Base-by-base conservation (phyloP, 2,888 invertebrate genomes). In the Ptilodon capucinus region DNA sequence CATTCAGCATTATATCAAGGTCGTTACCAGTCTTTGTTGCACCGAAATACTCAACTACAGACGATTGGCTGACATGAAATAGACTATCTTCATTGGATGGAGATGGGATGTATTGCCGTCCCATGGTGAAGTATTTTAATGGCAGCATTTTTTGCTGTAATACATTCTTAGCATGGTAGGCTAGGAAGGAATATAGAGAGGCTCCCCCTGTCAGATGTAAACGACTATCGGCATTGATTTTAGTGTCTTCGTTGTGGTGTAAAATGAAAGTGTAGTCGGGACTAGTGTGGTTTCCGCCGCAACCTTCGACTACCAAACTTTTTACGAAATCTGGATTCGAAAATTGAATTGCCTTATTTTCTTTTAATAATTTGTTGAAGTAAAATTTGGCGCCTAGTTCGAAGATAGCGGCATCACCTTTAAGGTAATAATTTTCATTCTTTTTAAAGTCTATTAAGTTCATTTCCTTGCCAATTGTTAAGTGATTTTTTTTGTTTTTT, bases 251-350 rank as follows among this genome's bases (percentile, higher is more conserved):
- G 47, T 92, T 91, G 51, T 93, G 89, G 57, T 93, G 85, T 30
- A 95, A 71, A 44, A 94, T 92, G 61, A 95, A 95, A 8, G 92
- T 85, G n/a, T 83, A 70, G 28, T 84, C 67, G 0, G 92, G 82
- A 61, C 94, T 86, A 2, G 92, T 86, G 35, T 93, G 92, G 68
- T 94, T 88, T 25, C 84, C 71, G 2, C 94, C 94, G 65, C 94
- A 93, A 40, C 95, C 96, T 85, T 97, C 96, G 5, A 96, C 86
- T 3, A 97, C 85, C 1, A 95, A 83, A 71, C 95, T 95, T 46
- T 95, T 93, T 4, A 93, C 92, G 84, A 97, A 96, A 83, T 97
- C 96, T 0, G 96, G 92, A 77, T 96, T 96, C 0, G 94, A 93
- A 64, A 95, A 93, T 68, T 94, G 93, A 0, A 92, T 74, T 71